These are phyloP conservation scores for Onthophagus sagittarius DNA, from an alignment of 2,888 invertebrate genomes.

Conservation along the genomic window DNA sequence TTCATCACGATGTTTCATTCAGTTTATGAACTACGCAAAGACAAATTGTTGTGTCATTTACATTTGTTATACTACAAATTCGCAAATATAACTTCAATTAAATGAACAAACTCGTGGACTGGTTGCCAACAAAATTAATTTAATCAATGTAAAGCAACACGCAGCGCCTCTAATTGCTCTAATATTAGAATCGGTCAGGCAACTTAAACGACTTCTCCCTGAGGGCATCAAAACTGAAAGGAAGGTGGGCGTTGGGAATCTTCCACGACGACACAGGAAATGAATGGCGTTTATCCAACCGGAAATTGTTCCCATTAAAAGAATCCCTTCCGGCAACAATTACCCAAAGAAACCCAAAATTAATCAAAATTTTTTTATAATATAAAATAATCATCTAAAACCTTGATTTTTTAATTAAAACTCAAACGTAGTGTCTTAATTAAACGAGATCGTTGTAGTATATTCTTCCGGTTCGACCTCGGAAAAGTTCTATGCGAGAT, in stretches of 20 bases:
- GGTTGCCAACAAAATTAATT: not conserved
- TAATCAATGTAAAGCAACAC: not conserved
- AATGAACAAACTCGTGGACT: not conserved
- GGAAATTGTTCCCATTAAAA: not conserved
- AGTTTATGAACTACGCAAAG: no score
- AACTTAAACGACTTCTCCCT: not conserved
- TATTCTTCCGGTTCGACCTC: not conserved
- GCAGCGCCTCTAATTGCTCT: not conserved
- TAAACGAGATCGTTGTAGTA: not conserved
- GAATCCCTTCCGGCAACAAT: not conserved
- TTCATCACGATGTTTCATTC: no score
- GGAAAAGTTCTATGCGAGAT: not conserved
- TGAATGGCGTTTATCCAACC: not conserved
- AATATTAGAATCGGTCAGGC: not conserved
- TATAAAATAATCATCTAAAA: no score
- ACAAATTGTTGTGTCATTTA: no score
- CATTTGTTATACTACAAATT: no score
- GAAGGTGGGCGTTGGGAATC: not conserved
- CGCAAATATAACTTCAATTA: not conserved
- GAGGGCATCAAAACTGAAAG: not conserved
- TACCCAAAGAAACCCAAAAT: not conserved
- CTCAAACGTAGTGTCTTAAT: not conserved
- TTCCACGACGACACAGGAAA: not conserved
- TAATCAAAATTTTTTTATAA: not conserved
- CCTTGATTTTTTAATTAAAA: no score